These are phyloP conservation scores for Drosophila ogumai DNA, from an alignment of 1,140 invertebrate species.

Conservation along the genomic window DNA sequence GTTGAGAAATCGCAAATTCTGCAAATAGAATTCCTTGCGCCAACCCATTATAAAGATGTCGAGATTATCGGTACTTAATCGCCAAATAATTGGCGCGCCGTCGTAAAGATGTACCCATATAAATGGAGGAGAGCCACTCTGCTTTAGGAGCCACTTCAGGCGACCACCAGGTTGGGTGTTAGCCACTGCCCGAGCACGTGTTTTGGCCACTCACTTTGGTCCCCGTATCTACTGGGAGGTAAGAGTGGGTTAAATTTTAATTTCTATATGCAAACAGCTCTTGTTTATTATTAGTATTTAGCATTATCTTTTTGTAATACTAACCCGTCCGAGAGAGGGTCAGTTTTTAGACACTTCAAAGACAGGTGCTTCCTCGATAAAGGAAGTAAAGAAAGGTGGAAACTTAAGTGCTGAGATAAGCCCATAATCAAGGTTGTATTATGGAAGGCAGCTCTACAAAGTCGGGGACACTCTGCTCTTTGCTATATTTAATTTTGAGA, in stretches of 20 bases:
- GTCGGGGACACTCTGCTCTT: not conserved
- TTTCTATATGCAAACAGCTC: not conserved
- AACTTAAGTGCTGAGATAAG: conserved; percentile 22
- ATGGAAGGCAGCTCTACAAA: not conserved
- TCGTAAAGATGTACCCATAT: conserved; percentile 37
- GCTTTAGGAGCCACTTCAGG: conserved; percentile 33
- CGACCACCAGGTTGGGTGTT: not conserved
- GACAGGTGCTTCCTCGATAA: conserved; percentile 12
- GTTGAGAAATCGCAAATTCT: conserved; percentile 6
- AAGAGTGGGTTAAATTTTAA: conserved; percentile 13
- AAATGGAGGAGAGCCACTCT: conserved; percentile 5
- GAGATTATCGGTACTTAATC: conserved; percentile 65
- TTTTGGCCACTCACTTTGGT: conserved; percentile 11
- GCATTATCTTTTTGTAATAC: conserved; percentile 22
- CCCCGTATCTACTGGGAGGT: conserved; percentile 10
- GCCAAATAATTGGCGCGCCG: conserved; percentile 53
- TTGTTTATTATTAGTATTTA: not conserved
- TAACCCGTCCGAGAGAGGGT: conserved; percentile 29
- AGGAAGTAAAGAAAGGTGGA: conserved; percentile 5
- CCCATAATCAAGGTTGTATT: not conserved
- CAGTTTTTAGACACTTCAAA: conserved; percentile 16
- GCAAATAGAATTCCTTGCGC: conserved; percentile 37
- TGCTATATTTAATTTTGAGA: not conserved
- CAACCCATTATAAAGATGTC: conserved; percentile 65
- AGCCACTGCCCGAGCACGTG: conserved; percentile 26